phyloP scores from a whole-genome alignment of 2,888 invertebrate genomes.

The Tuberolachnus salignus region DNA sequence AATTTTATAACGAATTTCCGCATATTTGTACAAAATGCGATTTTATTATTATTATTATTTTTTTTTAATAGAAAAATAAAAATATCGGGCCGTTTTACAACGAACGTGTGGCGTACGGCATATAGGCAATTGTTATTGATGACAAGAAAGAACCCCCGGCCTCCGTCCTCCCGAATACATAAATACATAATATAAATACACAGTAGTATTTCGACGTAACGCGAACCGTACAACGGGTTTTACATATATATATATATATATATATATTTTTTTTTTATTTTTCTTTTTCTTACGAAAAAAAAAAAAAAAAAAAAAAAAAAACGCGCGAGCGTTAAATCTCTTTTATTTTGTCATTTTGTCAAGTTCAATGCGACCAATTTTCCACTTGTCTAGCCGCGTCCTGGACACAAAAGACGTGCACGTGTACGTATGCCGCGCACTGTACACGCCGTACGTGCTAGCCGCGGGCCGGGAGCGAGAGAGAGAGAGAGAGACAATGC shows the following conservation, averaged over 20 bases:
- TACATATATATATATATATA: no score
- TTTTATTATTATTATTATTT: no score
- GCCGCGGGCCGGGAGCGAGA: no score
- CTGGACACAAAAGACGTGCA: slow-evolving; percentile 37
- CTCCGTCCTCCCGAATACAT: background rate
- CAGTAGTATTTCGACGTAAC: background rate
- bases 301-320: background rate
- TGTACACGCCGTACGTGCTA: background rate
- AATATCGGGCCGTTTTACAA: slow-evolving; percentile 13
- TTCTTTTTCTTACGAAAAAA: no score
- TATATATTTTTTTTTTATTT: slow-evolving; percentile 5
- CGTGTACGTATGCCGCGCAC: slow-evolving; percentile 1
- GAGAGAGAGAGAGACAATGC: background rate
- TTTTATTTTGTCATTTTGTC: slow-evolving; percentile 49
- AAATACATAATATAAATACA: no score
- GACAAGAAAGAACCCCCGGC: background rate
- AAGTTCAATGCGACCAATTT: slow-evolving; percentile 54
- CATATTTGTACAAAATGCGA: slow-evolving; percentile 16
- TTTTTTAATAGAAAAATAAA: slow-evolving; percentile 17
- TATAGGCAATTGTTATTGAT: slow-evolving; percentile 3
- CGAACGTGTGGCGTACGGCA: background rate
- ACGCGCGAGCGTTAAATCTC: slow-evolving; percentile 42
- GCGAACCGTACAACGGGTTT: no score
- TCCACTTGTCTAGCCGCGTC: slow-evolving; percentile 49
- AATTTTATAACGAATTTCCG: slow-evolving; percentile 38